phyloP scores from a whole-genome alignment of 2,113 vertebrate species.

The Triplophysa rosa region DNA sequence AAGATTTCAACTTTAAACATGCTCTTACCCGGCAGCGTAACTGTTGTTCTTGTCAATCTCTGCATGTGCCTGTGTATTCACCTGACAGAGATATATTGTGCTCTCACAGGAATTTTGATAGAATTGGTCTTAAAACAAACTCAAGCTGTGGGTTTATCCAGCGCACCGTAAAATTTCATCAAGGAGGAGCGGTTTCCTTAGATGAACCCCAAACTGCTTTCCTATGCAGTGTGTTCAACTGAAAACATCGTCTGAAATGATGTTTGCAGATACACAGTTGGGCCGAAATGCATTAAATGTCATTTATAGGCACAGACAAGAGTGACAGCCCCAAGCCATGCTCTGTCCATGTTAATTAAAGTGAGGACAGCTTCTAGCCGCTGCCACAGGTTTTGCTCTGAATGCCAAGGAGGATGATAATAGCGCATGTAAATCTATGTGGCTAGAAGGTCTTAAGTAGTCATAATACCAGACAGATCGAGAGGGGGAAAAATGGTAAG shows the following conservation, averaged over 20 bases:
- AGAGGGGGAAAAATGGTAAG: constrained; percentile 40
- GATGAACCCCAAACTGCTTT: constrained; percentile 28
- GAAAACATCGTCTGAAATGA: constrained; percentile 40
- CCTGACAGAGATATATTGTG: constrained; percentile 9
- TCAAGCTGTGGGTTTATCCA: constrained; percentile 26
- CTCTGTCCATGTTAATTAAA: constrained; percentile 71
- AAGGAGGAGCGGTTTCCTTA: constrained; percentile 29
- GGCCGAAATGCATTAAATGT: constrained; percentile 66
- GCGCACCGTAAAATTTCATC: constrained; percentile 28
- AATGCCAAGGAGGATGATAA: constrained; percentile 68
- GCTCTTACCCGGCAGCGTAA: neutral
- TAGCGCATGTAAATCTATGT: constrained; percentile 67
- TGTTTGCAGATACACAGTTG: constrained; percentile 49
- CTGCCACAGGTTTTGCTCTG: constrained; percentile 67
- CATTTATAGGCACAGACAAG: constrained; percentile 60
- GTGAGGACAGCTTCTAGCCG: constrained; percentile 66
- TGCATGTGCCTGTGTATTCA: neutral
- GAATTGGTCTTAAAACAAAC: constrained; percentile 33
- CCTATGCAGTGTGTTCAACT: neutral
- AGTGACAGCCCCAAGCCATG: constrained; percentile 68
- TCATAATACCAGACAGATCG: constrained; percentile 45
- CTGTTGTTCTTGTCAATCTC: constrained; percentile 18
- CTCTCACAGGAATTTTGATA: constrained; percentile 28
- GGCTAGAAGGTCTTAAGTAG: constrained; percentile 62
- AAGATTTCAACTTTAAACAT: constrained; percentile 15